phyloP scores from a whole-genome alignment of 2,888 invertebrate species.

The Gymnoscelis rufifasciata region DNA sequence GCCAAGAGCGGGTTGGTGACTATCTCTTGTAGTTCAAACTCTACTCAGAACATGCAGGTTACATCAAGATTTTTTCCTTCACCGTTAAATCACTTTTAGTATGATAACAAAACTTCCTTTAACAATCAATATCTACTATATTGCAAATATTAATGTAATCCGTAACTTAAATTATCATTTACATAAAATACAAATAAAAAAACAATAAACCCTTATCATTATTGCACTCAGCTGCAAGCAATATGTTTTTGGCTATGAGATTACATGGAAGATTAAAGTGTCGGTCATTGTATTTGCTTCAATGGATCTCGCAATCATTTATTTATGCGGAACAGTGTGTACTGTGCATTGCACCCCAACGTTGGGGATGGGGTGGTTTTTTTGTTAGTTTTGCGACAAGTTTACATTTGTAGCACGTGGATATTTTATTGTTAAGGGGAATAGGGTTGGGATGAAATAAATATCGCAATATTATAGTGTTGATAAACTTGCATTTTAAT shows the following conservation, averaged over 20 bases:
- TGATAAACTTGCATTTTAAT: no score
- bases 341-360: constrained; percentile 40
- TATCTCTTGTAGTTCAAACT: no score
- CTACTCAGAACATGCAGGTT: no score
- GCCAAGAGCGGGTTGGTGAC: no score
- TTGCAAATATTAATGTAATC: no score
- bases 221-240: constrained; percentile 55
- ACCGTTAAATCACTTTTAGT: no score
- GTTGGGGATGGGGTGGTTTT: constrained; percentile 20
- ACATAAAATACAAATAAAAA: no score
- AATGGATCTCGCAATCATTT: constrained; percentile 43
- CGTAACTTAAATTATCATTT: no score
- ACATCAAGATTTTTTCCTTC: no score
- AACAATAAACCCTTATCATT: constrained; percentile 22
- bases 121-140: no score
- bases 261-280: constrained; percentile 55
- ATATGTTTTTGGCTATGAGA: constrained; percentile 57
- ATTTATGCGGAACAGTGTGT: constrained; percentile 53
- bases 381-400: constrained; percentile 17
- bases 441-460: not conserved
- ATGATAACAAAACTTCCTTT: no score
- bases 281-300: constrained; percentile 54
- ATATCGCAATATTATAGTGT: no score
- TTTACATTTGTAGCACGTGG: not conserved
- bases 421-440: not conserved